phyloP scores from a whole-genome alignment of 2,113 vertebrate species.

The Campylorhamphus procurvoides region DNA sequence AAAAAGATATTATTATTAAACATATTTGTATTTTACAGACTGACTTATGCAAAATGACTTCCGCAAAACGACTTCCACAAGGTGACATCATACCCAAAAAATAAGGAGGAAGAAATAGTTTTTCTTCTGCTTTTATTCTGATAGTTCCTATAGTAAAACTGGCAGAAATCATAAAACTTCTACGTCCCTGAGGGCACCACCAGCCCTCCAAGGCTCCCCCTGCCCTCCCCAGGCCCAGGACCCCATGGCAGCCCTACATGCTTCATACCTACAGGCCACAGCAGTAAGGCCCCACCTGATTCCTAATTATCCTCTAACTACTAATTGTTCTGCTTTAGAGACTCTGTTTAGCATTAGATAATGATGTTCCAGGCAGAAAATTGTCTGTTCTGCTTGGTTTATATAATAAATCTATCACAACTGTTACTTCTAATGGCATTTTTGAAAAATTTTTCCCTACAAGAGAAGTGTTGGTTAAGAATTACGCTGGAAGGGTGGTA shows the following conservation, averaged over 20 bases:
- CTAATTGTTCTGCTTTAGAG: slow-evolving; percentile 7
- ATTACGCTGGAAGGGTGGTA: background rate
- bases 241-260: rapidly evolving
- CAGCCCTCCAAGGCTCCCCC: background rate
- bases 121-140: background rate
- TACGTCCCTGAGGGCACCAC: background rate
- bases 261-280: background rate
- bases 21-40: background rate
- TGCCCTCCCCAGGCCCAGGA: too few relatives aligned
- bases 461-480: background rate
- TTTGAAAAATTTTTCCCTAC: background rate
- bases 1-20: background rate
- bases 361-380: background rate
- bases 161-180: background rate
- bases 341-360: background rate
- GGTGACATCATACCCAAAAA: background rate
- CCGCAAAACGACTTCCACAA: background rate
- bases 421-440: background rate
- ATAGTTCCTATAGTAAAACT: background rate
- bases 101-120: background rate
- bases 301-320: background rate
- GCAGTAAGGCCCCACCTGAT: background rate
- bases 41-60: background rate
- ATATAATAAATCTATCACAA: background rate
- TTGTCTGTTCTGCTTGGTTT: background rate